Base-by-base conservation (phyloP, 2,888 invertebrate genomes). In the Orchesella flavescens region DNA sequence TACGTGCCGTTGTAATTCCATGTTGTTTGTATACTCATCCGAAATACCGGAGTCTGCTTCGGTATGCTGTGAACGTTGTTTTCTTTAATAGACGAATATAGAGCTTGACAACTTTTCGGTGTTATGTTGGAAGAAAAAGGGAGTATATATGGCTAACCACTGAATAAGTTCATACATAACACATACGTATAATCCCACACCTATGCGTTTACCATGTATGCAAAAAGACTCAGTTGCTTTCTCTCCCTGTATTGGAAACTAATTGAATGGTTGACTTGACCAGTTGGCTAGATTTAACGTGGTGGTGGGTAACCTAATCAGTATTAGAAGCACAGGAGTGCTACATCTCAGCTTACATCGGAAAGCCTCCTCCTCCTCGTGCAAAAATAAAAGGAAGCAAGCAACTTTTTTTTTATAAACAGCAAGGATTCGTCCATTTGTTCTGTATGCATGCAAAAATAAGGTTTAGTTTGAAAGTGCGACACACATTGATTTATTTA, bases 211-310 rank as follows among this genome's bases (percentile, higher is more conserved):
- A 53, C 2, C 10, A 3, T 53, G 13, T 53, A 53, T 57, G 57
- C 57, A 61, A 61, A 61, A 21, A 24, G 5, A 21, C 17, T n/a
- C 17, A 2, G 3, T 17, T 21, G 17, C 57, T 57, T 21, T n/a
- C 57, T n/a, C 57, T 53, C 23, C 71, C 4, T 17, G 53, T 53
- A 53, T 13, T 44, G 43, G 43, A 21, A 43, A 55, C 73, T 73
- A 73, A 73, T 73, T 73, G 61, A 73, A 61, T 59, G 73, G 73
- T 61, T 61, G 73, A 61, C 21, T 9, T 13, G 57, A 34, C 53
- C 53, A 55, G 57, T 53, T 71, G 71, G 71, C 55, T 71, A 53
- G 57, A 34, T 43, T 53, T 21, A 59, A 1, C 12, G 21, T 44
- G 19, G 12, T 53, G 49, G 19, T 53, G 19, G 72, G 17, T 44